Base-by-base conservation (phyloP, 1,140 invertebrate species). In the Drosophila grimshawi region DNA sequence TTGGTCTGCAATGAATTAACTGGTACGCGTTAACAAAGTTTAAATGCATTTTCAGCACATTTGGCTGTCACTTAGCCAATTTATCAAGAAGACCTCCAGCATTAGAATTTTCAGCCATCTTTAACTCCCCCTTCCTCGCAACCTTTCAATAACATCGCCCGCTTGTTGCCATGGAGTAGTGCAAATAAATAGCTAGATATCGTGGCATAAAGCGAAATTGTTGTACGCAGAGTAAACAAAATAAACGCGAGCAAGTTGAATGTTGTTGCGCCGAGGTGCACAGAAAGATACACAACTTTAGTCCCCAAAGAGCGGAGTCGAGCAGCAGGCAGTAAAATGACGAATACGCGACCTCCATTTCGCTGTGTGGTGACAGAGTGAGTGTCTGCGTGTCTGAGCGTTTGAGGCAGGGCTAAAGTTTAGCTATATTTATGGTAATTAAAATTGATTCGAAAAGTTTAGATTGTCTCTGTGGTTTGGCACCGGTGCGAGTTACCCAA, bases 371-470 rank as follows among this genome's bases (percentile, higher is more conserved):
- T 68, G 75, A 59, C 43, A 68, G 53, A 43, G 46, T 57, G 65
- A 45, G 69, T 52, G 76, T 62, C 33, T 68, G 55, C 33, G 56
- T 48, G 51, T n/a, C 39, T 62, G 53, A 6, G 39, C 64, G 63
- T 62, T 52, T 80, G 63, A 65, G 55, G 49, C 64, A 72, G 53
- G 61, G 67, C 67, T 73, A 73, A 86, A 81, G 86, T 72, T 86
- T 66, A 82, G 68, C 75, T 71, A 88, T 86, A 90, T 90, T 86
- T 86, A 83, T 90, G 86, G 82, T 90, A 90, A 90, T 90, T 90
- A 90, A 90, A 90, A 90, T 90, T 90, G 86, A 90, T 90, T 90
- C 74, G 88, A 90, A 90, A 90, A 90, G 86, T 90, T 90, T 90
- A 83, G 88, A 83, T 83, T 85, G 85, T 89, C 86, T 89, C 61